Evolutionary conservation across 2,888 invertebrate species (phyloP).

Genomic region (Chloromyia formosa): DNA sequence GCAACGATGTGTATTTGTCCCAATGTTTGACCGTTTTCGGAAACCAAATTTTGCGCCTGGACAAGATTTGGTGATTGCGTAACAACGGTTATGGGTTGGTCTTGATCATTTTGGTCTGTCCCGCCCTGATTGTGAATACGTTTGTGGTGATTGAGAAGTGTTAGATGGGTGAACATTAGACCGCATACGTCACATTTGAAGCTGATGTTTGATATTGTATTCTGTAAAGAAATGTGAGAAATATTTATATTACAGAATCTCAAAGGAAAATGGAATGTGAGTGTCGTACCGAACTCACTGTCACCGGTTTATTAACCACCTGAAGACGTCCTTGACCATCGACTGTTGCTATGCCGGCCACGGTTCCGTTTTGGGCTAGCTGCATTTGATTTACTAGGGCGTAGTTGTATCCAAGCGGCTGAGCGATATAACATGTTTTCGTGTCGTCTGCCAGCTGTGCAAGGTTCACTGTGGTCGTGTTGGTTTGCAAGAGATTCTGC

Average conservation of each 20-base stretch:
- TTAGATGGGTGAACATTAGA: constrained; percentile 83
- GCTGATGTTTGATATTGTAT: constrained; percentile 81
- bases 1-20: constrained; percentile 71
- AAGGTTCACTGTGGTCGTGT: constrained; percentile 72
- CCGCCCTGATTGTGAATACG: constrained; percentile 76
- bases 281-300: constrained; percentile 48
- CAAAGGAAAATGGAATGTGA: constrained; percentile 47
- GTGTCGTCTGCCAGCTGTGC: constrained; percentile 74
- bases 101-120: constrained; percentile 66
- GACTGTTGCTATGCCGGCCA: constrained; percentile 62
- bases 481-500: constrained; percentile 56
- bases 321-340: constrained; percentile 63
- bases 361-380: constrained; percentile 71
- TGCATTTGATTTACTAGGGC: constrained; percentile 88
- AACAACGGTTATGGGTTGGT: constrained; percentile 68
- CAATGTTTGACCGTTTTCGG: constrained; percentile 61
- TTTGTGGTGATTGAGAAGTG: constrained; percentile 86
- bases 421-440: constrained; percentile 79
- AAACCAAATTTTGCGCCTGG: constrained; percentile 63
- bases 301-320: constrained; percentile 64
- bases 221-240: constrained; percentile 63
- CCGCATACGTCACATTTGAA: constrained; percentile 91
- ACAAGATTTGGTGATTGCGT: constrained; percentile 63
- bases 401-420: constrained; percentile 79
- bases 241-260: constrained; percentile 49